Evolutionary conservation across 2,113 vertebrate species (phyloP).

Genomic region (Melozone crissalis): DNA sequence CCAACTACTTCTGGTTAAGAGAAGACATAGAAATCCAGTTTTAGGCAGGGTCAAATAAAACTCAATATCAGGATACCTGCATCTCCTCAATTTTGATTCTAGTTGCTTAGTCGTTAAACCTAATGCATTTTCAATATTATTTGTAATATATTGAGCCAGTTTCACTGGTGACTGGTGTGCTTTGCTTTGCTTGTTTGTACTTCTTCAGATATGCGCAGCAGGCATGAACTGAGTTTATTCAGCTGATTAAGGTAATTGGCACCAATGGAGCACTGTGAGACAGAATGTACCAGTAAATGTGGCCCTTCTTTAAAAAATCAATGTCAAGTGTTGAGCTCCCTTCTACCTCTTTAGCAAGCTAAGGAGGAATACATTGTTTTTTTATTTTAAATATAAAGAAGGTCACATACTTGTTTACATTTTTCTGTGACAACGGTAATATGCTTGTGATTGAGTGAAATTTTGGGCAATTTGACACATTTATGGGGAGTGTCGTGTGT

Average conservation of each 20-base stretch:
- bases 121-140: neutral
- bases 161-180: neutral
- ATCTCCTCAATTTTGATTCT: neutral
- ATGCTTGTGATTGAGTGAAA: neutral
- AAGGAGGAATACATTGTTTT: neutral
- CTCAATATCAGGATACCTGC: neutral
- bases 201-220: constrained; percentile 23
- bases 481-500: neutral
- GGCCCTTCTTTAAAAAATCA: neutral
- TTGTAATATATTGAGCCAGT: neutral
- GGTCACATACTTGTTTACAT: neutral
- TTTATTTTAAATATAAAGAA: neutral
- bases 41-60: neutral
- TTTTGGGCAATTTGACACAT: neutral
- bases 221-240: neutral
- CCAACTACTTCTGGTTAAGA: neutral
- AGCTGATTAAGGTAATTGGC: constrained; percentile 18
- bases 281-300: neutral
- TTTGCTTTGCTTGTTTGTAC: constrained; percentile 8
- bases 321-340: neutral
- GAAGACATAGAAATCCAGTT: neutral
- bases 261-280: neutral
- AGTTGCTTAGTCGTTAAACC: neutral
- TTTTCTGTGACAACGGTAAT: neutral
- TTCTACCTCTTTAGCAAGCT: neutral